A percentile compares a stretch with the other conserved stretches of the same genome.
These are phyloP conservation scores for Amblyjoppa fuscipennis DNA, from an alignment of 2,888 invertebrate genomes.

Conservation along the genomic window DNA sequence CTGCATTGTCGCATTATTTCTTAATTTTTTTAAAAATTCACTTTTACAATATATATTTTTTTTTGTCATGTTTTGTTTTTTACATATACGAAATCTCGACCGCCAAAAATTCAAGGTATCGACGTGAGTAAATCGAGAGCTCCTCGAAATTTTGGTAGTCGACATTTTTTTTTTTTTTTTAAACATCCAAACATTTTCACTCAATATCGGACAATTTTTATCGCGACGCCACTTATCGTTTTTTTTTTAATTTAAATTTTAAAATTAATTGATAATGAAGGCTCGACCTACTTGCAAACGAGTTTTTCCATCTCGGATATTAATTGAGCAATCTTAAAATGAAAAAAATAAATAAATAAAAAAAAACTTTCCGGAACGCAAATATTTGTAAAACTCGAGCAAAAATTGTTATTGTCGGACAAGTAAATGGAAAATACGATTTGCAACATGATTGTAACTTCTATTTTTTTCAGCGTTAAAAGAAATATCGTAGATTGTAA, in stretches of 20 bases:
- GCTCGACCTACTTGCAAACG: background rate
- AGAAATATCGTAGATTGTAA: background rate
- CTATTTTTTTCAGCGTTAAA: background rate
- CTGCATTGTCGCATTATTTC: conserved; percentile 4
- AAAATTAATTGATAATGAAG: background rate
- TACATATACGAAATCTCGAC: conserved; percentile 33
- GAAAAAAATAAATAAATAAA: background rate
- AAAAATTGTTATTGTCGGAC: conserved; percentile 61
- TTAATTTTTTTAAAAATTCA: background rate
- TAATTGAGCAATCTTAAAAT: background rate
- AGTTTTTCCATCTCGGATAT: background rate
- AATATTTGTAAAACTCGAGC: background rate
- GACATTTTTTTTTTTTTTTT: conserved; percentile 2
- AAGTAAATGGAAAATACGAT: conserved; percentile 48
- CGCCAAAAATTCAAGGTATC: background rate
- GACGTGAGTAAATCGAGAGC: background rate
- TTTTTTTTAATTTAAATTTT: background rate
- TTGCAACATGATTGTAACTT: background rate
- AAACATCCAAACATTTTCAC: background rate
- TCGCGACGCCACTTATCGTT: background rate
- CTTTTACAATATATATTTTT: background rate
- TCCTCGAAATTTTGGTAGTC: conserved; percentile 36
- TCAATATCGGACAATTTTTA: background rate
- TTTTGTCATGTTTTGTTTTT: conserved; percentile 20
- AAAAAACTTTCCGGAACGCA: background rate